These are phyloP conservation scores for Desmophyllum pertusum DNA, from an alignment of 92 coral and sea anemone species.

Conservation along the genomic window DNA sequence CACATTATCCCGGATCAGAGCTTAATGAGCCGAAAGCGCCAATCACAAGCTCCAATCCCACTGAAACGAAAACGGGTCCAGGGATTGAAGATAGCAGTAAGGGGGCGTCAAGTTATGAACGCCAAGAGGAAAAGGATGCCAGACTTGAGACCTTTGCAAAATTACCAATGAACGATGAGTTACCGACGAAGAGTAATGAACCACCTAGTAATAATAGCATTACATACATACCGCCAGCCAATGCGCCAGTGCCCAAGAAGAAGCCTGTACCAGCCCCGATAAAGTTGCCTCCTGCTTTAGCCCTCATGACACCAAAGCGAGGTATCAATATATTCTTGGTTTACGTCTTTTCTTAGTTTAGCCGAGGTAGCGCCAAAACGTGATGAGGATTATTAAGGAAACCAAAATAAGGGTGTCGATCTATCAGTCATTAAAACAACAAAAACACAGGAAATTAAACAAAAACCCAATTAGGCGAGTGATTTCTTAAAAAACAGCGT, in stretches of 20 bases:
- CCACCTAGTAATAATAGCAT: slow-evolving; percentile 21
- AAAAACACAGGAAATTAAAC: no score
- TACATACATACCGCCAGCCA: background rate
- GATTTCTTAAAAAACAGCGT: no score
- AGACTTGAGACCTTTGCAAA: slow-evolving; percentile 9
- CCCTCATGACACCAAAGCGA: slow-evolving; percentile 36
- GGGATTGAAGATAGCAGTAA: background rate
- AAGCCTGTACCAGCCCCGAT: background rate
- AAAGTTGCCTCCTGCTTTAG: slow-evolving; percentile 28
- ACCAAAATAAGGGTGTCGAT: no score
- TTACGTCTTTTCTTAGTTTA: background rate
- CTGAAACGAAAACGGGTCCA: background rate
- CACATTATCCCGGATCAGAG: slow-evolving; percentile 24
- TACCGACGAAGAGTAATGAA: background rate
- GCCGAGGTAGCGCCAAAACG: no score
- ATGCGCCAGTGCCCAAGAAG: background rate
- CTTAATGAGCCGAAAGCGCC: background rate
- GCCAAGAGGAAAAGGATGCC: slow-evolving; percentile 19
- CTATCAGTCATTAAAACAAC: no score
- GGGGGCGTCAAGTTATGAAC: slow-evolving; percentile 3
- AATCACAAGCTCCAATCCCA: background rate
- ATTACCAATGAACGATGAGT: background rate
- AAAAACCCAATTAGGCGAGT: no score
- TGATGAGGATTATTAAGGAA: no score
- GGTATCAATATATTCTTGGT: slow-evolving; percentile 4